Base-by-base conservation (phyloP, 2,888 invertebrate species). In the Athalia circularis region DNA sequence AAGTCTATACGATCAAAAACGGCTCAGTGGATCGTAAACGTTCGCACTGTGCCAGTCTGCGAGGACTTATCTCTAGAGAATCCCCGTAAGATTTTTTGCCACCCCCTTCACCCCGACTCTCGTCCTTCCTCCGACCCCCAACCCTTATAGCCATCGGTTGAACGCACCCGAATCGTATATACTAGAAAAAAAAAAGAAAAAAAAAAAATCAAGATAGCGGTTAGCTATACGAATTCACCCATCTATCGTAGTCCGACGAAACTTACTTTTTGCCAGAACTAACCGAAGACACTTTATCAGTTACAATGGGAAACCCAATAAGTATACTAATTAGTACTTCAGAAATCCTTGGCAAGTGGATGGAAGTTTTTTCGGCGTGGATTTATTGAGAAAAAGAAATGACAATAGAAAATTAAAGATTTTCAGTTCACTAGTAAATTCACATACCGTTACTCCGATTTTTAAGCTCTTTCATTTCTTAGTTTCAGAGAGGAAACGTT, bases 21-120 rank as follows among this genome's bases (percentile, higher is more conserved):
- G 75, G 62, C 75, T 75, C 75, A 75, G 75, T 64, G 75, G 75
- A 64, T 75, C 75, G 75, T 75, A 75, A 75, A 64, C 75, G 75
- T 62, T 64, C 50, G 48, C 75, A 64, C 75, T 54, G 29, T 29
- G 62, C 48, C 64, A 52, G 62, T 9, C 57, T 9, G 72, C 48
- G 47, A 75, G 48, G 75, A 75, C 64, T 75, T 75, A 62, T 64
- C 75, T 75, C 15, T 13, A 48, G 62, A 64, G 75, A 29, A 50
- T 75, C 75, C 75, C 75, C 45, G 57, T 72, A 59, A 59, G 72
- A 72, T 72, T 72, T 59, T 59, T 72, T 72, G 59, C 72, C 47
- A 5, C 43, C 29, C 11, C 29, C 52, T 54, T n/a, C 13, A n/a
- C 62, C 1, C 9, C 15, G 4, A 29, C 15, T 15, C 62, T 29